A percentile compares a stretch with the other conserved stretches of the same genome.
Evolutionary conservation across 1,140 invertebrate species (phyloP).

Genomic region (Polypedilum vanderplanki): DNA sequence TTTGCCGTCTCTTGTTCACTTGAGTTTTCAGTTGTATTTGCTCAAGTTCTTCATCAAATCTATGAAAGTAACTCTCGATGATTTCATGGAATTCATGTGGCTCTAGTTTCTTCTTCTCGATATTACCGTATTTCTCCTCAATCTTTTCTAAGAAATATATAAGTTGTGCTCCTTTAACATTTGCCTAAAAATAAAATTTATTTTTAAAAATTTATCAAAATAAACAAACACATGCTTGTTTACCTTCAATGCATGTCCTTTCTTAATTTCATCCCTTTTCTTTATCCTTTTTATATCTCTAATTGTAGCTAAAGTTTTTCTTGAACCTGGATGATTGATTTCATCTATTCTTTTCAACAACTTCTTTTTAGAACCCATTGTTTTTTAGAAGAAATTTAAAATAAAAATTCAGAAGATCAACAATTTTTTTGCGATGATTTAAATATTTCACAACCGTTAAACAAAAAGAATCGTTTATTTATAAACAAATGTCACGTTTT

Average conservation of each 20-base stretch:
- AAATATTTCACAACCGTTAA: too few species aligned
- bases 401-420: too few species aligned
- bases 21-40: conserved; percentile 69
- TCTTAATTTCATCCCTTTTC: conserved; percentile 56
- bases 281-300: conserved; percentile 58
- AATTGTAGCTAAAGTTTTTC: conserved; percentile 61
- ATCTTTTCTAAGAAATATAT: conserved; percentile 60
- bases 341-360: conserved; percentile 49
- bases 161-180: conserved; percentile 62
- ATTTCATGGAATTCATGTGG: conserved; percentile 52
- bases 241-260: conserved; percentile 48
- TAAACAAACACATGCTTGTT: not conserved
- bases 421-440: too few species aligned
- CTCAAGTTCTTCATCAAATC: conserved; percentile 69
- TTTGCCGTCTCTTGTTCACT: conserved; percentile 56
- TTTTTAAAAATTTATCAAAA: not conserved
- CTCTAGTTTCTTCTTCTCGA: conserved; percentile 46
- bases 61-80: conserved; percentile 47
- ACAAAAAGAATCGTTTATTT: too few species aligned
- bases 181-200: conserved; percentile 49
- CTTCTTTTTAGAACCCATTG: conserved; percentile 32
- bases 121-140: conserved; percentile 38
- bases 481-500: too few species aligned
- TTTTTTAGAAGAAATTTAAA: not conserved
- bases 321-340: conserved; percentile 68